Evolutionary conservation across 2,113 vertebrate species (phyloP).

Genomic region (Pangasianodon gigas): DNA sequence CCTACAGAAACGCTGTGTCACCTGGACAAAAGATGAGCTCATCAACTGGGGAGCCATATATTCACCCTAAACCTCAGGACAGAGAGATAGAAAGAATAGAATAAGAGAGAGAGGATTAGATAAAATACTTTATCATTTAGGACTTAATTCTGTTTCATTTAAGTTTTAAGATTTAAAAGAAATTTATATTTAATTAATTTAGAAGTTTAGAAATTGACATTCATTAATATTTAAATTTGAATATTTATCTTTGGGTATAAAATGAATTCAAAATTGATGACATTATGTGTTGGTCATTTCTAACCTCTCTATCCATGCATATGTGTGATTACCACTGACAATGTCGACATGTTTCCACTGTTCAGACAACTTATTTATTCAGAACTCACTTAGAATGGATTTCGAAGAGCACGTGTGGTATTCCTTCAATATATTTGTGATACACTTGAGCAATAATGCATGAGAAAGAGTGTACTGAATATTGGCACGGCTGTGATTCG

Average conservation of each 20-base stretch:
- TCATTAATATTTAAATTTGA: background rate
- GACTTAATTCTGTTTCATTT: background rate
- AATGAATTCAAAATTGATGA: background rate
- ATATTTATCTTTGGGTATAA: background rate
- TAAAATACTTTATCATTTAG: background rate
- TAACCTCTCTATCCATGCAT: too few relatives aligned
- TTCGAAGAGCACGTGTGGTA: background rate
- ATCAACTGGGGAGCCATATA: background rate
- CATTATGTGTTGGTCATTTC: background rate
- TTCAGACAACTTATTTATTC: background rate
- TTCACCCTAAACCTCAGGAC: background rate
- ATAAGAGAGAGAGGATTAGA: background rate
- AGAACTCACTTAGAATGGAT: background rate
- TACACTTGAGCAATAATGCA: too few relatives aligned
- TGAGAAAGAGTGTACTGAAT: background rate
- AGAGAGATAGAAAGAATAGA: background rate
- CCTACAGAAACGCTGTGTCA: background rate
- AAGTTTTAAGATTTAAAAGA: background rate
- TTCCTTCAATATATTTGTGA: background rate
- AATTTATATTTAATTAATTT: background rate
- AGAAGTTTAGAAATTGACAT: background rate
- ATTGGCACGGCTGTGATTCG: background rate
- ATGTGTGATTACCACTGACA: background rate
- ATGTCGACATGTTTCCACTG: background rate
- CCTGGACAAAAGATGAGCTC: background rate